Conservation (phyloP, 2,888 invertebrate species). For the Nemoura dubitans region DNA sequence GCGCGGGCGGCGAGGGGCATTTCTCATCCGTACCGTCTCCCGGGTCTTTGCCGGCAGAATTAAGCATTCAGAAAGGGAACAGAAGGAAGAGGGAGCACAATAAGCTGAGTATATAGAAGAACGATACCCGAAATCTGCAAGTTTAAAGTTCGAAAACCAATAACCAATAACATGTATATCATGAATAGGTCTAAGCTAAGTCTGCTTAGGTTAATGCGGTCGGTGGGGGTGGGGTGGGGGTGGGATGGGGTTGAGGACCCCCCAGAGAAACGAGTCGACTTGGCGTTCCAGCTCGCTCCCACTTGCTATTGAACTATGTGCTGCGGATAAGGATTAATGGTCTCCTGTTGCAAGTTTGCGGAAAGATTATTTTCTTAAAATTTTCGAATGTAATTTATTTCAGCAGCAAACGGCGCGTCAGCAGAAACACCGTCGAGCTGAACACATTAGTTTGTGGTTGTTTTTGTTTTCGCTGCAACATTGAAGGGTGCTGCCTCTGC, state of each 20-base stretch:
- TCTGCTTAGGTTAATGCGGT: slow-evolving; percentile 13
- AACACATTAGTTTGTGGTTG: not conserved
- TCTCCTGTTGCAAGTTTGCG: slow-evolving; percentile 17
- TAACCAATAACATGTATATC: slow-evolving; percentile 45
- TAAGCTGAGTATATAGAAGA: slow-evolving; percentile 30
- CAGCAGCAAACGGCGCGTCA: not conserved
- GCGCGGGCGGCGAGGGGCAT: not conserved
- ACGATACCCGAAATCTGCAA: slow-evolving; percentile 41
- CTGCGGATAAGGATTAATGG: slow-evolving; percentile 25
- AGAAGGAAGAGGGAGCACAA: slow-evolving; percentile 15
- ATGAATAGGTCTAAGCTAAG: slow-evolving; percentile 42
- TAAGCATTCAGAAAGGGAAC: slow-evolving; percentile 31
- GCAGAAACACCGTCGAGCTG: not conserved
- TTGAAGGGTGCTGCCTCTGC: not conserved
- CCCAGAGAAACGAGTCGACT: not conserved
- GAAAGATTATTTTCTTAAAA: slow-evolving; percentile 22
- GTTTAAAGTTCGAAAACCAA: slow-evolving; percentile 45
- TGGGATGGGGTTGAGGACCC: too few species aligned
- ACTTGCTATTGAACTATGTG: not conserved
- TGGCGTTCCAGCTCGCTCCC: not conserved
- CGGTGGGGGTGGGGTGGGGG: slow-evolving; percentile 7
- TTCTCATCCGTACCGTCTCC: not conserved
- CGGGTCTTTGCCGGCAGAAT: slow-evolving; percentile 18
- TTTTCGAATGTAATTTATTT: slow-evolving; percentile 32
- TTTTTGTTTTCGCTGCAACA: not conserved